These are phyloP conservation scores for Microctonus brassicae DNA, from an alignment of 2,888 invertebrate genomes.

Conservation along the genomic window DNA sequence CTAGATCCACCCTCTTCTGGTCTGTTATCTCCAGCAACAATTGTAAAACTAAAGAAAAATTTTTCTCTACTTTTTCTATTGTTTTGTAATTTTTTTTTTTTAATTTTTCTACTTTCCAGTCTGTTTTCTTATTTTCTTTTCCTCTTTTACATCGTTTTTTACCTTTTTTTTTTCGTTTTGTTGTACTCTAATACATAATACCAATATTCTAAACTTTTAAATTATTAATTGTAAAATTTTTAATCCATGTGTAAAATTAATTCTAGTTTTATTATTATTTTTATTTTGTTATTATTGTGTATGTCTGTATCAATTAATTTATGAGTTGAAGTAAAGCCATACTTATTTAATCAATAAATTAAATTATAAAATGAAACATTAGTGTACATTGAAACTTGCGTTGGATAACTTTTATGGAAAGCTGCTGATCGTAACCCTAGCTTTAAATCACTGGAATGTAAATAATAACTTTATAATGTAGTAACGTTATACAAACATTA, in stretches of 20 bases:
- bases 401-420: no score
- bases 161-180: neutral
- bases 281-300: neutral
- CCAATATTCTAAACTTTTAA: slow-evolving; percentile 29
- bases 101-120: neutral
- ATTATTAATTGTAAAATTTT: slow-evolving; percentile 38
- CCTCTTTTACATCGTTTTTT: neutral
- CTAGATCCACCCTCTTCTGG: slow-evolving; percentile 6
- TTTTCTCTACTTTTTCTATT: neutral
- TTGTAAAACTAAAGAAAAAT: slow-evolving; percentile 6
- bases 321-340: neutral
- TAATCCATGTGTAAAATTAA: slow-evolving; percentile 7
- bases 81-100: neutral
- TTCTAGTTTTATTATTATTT: slow-evolving; percentile 15
- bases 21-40: slow-evolving; percentile 20
- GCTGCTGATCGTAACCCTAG: no score
- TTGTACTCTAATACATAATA: neutral
- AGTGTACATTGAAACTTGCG: no score
- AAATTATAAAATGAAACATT: no score
- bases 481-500: no score
- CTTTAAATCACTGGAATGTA: no score
- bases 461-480: no score
- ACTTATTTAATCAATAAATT: neutral
- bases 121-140: neutral
- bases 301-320: neutral